These are phyloP conservation scores for Tetraodon nigroviridis DNA, from an alignment of 2,113 vertebrate species.

Conservation along the genomic window DNA sequence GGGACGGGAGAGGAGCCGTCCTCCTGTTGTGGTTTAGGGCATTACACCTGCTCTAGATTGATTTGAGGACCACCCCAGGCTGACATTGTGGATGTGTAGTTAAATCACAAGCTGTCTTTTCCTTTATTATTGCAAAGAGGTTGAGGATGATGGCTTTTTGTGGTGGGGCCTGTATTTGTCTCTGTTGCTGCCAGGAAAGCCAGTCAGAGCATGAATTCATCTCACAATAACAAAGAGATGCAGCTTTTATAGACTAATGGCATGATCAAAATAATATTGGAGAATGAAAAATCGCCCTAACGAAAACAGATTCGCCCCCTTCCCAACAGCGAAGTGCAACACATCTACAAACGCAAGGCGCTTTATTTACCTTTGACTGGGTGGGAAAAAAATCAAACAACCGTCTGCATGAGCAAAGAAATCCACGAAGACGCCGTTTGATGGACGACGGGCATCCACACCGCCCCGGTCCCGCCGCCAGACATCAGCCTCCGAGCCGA, in stretches of 20 bases:
- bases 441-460: slow-evolving; percentile 25
- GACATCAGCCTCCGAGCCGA: slow-evolving; percentile 33
- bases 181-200: slow-evolving; percentile 2
- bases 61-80: slow-evolving; percentile 8
- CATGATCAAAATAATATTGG: background rate
- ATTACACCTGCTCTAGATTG: slow-evolving; percentile 16
- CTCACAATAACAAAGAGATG: background rate
- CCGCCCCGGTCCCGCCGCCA: slow-evolving; percentile 37
- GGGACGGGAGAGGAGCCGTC: slow-evolving; percentile 36
- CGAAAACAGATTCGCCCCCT: background rate
- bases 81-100: background rate
- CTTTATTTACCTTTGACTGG: slow-evolving; percentile 34
- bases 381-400: background rate
- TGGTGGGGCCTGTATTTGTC: slow-evolving; percentile 2
- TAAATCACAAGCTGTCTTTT: background rate
- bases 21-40: slow-evolving; percentile 21
- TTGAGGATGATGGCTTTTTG: background rate
- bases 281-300: background rate
- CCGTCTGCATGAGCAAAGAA: background rate
- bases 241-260: no score
- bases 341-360: no score
- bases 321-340: background rate
- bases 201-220: slow-evolving; percentile 11
- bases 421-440: background rate
- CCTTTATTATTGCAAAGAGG: background rate